Evolutionary conservation across 1,140 invertebrate species (phyloP).

Genomic region (Drepana arcuata): DNA sequence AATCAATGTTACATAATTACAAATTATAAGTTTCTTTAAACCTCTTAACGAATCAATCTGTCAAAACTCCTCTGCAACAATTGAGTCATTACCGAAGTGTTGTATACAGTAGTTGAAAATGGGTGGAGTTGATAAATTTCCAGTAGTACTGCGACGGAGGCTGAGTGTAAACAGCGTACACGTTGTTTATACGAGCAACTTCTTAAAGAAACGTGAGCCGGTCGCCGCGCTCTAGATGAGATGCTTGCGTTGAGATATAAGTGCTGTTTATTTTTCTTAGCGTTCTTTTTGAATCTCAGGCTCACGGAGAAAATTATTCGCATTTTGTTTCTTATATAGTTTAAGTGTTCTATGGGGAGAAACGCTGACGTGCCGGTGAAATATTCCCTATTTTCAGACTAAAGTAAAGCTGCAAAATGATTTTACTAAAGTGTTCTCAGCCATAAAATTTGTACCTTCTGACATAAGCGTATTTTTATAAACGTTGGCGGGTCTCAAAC

Average conservation of each 20-base stretch:
- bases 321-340: conserved; percentile 41
- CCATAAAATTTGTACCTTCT: not conserved
- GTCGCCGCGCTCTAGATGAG: conserved; percentile 42
- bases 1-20: too few species aligned
- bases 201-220: conserved; percentile 31
- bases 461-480: not conserved
- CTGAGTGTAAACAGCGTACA: conserved; percentile 35
- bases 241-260: conserved; percentile 51
- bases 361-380: conserved; percentile 6
- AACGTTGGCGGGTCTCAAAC: too few species aligned
- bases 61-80: too few species aligned
- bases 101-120: too few species aligned
- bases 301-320: conserved; percentile 42
- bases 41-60: too few species aligned
- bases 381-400: conserved; percentile 5
- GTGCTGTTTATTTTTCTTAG: conserved; percentile 52
- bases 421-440: conserved; percentile 3
- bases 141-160: conserved; percentile 18
- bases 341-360: conserved; percentile 22
- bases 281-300: conserved; percentile 40
- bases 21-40: too few species aligned
- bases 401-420: too few species aligned
- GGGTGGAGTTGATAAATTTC: conserved; percentile 19
- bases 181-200: conserved; percentile 45
- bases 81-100: too few species aligned